A percentile compares a stretch with the other conserved stretches of the same genome.
phyloP scores from a whole-genome alignment of 2,888 invertebrate species.

The Ecliptopera silaceata region DNA sequence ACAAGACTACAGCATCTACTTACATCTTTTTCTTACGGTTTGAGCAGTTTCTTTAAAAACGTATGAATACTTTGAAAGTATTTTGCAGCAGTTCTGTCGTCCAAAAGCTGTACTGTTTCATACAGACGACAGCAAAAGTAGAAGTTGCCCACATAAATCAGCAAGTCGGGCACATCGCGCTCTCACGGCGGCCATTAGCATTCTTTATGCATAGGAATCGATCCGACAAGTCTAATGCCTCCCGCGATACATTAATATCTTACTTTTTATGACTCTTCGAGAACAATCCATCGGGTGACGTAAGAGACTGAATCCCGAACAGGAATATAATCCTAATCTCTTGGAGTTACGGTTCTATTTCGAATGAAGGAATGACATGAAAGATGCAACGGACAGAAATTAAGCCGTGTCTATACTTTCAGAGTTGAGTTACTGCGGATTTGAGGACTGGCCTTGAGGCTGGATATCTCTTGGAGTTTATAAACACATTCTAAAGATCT shows the following conservation, averaged over 20 bases:
- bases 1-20: no score
- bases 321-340: slow-evolving; percentile 21
- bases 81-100: slow-evolving; percentile 4
- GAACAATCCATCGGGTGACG: slow-evolving; percentile 69
- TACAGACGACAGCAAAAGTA: slow-evolving; percentile 58
- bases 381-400: slow-evolving; percentile 41
- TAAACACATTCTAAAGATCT: no score
- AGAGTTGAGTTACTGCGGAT: slow-evolving; percentile 31
- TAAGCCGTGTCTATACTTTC: slow-evolving; percentile 50
- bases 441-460: slow-evolving; percentile 8
- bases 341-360: slow-evolving; percentile 23
- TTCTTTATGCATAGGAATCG: slow-evolving; percentile 83
- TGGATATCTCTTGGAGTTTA: not conserved
- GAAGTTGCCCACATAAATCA: slow-evolving; percentile 78
- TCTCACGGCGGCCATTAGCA: slow-evolving; percentile 78
- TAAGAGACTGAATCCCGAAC: slow-evolving; percentile 43
- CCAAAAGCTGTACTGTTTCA: slow-evolving; percentile 46
- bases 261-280: slow-evolving; percentile 82
- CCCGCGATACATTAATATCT: slow-evolving; percentile 84
- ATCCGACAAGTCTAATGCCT: slow-evolving; percentile 80
- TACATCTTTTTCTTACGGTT: no score
- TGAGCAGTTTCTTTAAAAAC: no score
- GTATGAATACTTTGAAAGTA: no score
- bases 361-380: slow-evolving; percentile 5
- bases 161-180: slow-evolving; percentile 63